Percentiles rank a stretch among this genome's conserved stretches.
phyloP scores from a whole-genome alignment of 1,140 invertebrate species.

The Diuraphis noxia region DNA sequence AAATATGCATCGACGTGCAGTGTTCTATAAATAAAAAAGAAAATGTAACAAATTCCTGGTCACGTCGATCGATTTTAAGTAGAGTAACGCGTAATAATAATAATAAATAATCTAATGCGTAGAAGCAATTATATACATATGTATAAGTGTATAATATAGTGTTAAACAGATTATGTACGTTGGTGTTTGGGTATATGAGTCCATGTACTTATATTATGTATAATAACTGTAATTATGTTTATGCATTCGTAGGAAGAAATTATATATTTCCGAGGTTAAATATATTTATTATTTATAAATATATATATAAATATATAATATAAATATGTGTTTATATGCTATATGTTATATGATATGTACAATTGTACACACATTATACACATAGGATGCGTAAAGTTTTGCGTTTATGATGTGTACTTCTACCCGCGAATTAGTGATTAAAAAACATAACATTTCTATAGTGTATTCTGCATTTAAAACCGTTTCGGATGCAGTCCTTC shows the following conservation, averaged over 20 bases:
- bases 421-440: neutral
- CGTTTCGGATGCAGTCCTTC: neutral
- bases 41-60: neutral
- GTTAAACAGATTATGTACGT: neutral
- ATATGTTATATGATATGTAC: neutral
- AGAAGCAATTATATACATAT: neutral
- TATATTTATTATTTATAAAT: too few relatives aligned
- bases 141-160: neutral
- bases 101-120: neutral
- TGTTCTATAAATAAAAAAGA: slow-evolving; percentile 12
- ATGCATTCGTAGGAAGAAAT: neutral
- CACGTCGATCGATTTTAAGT: neutral
- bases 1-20: neutral
- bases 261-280: neutral
- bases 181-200: neutral
- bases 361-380: neutral
- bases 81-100: neutral
- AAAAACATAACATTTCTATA: neutral
- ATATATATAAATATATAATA: neutral
- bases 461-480: neutral
- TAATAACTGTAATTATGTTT: slow-evolving; percentile 2
- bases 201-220: neutral
- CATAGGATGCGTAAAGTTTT: neutral
- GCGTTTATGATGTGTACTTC: neutral
- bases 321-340: too few relatives aligned